Base-by-base conservation (phyloP, 92 coral and sea anemone genomes). In the Isaurus tuberculatus region DNA sequence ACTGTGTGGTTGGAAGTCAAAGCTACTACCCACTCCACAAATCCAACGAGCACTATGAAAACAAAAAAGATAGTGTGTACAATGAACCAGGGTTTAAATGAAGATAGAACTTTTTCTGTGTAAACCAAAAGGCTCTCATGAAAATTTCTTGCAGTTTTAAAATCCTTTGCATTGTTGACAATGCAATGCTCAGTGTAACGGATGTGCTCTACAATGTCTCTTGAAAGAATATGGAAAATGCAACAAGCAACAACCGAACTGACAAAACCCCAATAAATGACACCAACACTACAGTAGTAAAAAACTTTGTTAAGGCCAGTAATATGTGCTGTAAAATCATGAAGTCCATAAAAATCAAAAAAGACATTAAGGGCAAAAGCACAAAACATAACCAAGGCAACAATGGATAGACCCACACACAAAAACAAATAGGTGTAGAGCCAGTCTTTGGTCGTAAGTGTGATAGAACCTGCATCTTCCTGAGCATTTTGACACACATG, bases 121-220 rank as follows among this genome's bases (percentile, higher is more conserved):
- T 88, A 91, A 29, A 26, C 68, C 8, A 91, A 84, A 43, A 91
- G 86, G 73, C 88, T 81, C 40, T 91, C 94, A 32, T 91, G 94
- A 61, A 80, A 85, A 30, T 46, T 71, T 43, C 88, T 88, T 25
- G 92, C 94, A 29, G 89, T 69, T 22, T 34, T 64, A 53, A 88
- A 91, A 46, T 88, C 79, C 58, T 85, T 80, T 7, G 90, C 91
- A 34, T 65, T 31, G 31, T 28, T 74, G 7, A 85, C 7, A 31
- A 91, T 86, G 31, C 83, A 28, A 19, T 81, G 81, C 66, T 91
- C 91, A 29, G 87, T 88, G 53, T 73, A 86, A 40, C 87, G 92
- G 32, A 91, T 75, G 65, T 91, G 94, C 37, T 84, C 81, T 0
- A 79, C 72, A 42, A 88, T 81, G 49, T 89, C 87, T 81, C 86